phyloP scores from a whole-genome alignment of 2,113 vertebrate species.

The Leucopternis melanops region DNA sequence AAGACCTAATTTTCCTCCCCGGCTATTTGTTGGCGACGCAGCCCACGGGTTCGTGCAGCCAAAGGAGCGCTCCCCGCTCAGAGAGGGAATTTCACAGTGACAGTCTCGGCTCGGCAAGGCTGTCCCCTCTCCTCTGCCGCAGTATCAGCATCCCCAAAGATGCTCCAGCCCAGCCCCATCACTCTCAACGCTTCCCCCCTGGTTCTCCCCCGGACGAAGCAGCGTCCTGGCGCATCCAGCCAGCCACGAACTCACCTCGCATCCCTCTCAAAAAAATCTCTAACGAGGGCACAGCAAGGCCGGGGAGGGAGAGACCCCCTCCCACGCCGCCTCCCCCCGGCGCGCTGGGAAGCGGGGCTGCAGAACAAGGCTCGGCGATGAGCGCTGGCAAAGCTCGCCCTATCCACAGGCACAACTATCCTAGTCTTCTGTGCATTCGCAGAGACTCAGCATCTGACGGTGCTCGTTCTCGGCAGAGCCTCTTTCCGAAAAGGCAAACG shows the following conservation, averaged over 20 bases:
- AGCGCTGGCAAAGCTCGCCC: constrained; percentile 18
- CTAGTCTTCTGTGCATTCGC: too few relatives aligned
- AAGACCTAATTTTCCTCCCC: background rate
- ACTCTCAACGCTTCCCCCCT: fast-evolving
- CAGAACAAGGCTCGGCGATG: background rate
- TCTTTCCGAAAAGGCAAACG: too few relatives aligned
- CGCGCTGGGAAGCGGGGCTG: background rate
- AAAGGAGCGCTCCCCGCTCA: background rate
- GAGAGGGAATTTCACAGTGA: background rate
- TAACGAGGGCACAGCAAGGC: fast-evolving
- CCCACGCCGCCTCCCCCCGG: background rate
- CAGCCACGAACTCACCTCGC: background rate
- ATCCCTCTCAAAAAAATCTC: background rate
- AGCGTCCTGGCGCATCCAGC: fast-evolving
- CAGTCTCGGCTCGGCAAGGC: background rate
- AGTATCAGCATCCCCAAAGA: background rate
- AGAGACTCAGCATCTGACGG: too few relatives aligned
- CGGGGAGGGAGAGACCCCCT: background rate
- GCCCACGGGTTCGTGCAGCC: background rate
- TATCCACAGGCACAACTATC: too few relatives aligned
- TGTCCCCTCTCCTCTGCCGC: background rate
- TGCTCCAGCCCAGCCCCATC: background rate
- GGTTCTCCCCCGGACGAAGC: background rate
- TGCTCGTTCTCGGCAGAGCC: too few relatives aligned
- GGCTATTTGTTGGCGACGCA: background rate